Evolutionary conservation across 2,797 vertebrate genomes (phyloP).

Genomic region (Mormyrus hasselquistii): DNA sequence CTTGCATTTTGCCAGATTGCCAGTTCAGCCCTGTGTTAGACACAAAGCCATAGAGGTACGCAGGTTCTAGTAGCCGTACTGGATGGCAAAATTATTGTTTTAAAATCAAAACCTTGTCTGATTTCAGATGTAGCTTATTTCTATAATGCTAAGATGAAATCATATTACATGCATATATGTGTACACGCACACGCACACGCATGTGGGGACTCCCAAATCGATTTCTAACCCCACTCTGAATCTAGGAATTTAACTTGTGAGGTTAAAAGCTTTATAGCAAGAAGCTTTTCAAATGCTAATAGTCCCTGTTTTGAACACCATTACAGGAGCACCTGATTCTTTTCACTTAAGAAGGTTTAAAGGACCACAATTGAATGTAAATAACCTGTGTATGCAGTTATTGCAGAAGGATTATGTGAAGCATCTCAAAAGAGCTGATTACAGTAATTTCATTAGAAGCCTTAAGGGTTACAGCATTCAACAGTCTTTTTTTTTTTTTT

Average conservation of each 20-base stretch:
- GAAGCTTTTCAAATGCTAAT: not conserved
- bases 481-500: not conserved
- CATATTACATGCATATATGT: not conserved
- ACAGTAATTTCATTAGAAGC: conserved; percentile 5
- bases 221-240: not conserved
- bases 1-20: not conserved
- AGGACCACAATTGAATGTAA: not conserved
- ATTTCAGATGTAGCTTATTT: not conserved
- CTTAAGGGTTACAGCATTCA: not conserved
- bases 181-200: not conserved
- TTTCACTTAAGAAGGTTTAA: not conserved
- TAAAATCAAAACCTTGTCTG: not conserved
- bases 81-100: not conserved
- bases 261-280: not conserved
- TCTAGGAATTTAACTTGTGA: not conserved
- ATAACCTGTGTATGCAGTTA: not conserved
- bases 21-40: not conserved
- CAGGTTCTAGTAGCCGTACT: not conserved
- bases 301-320: not conserved
- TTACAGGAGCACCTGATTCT: not conserved
- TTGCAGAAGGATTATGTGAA: not conserved
- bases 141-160: not conserved
- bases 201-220: not conserved
- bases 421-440: not conserved
- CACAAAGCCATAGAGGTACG: not conserved